phyloP scores from a whole-genome alignment of 2,113 vertebrate genomes.

The Plectropomus leopardus region DNA sequence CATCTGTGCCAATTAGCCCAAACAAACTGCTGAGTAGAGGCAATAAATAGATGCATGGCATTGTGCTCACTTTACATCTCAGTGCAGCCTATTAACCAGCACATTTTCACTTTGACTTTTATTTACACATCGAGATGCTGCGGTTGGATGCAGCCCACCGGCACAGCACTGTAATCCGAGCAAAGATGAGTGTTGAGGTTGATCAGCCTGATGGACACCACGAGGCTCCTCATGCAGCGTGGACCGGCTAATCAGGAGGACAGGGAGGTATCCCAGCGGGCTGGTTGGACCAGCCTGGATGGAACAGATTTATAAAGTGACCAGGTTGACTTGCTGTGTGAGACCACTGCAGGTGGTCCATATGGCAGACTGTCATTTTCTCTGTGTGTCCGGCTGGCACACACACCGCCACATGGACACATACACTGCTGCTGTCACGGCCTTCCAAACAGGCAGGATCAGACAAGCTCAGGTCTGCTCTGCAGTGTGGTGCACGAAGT shows the following conservation, averaged over 20 bases:
- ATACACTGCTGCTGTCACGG: neutral
- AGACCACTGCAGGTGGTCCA: slow-evolving; percentile 70
- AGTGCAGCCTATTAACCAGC: slow-evolving; percentile 33
- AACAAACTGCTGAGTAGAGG: slow-evolving; percentile 63
- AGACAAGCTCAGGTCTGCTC: slow-evolving; percentile 18
- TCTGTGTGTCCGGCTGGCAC: slow-evolving; percentile 44
- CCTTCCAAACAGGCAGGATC: slow-evolving; percentile 4
- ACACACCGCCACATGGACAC: neutral
- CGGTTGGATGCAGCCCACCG: slow-evolving; percentile 46
- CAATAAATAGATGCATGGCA: slow-evolving; percentile 51
- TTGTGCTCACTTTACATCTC: slow-evolving; percentile 42
- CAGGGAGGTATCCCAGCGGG: slow-evolving; percentile 54
- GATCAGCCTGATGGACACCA: slow-evolving; percentile 45
- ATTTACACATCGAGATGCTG: slow-evolving; percentile 33
- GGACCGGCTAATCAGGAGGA: slow-evolving; percentile 65
- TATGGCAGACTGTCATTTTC: slow-evolving; percentile 72
- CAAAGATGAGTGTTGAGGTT: slow-evolving; percentile 42
- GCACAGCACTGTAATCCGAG: slow-evolving; percentile 31
- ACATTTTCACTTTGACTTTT: slow-evolving; percentile 35
- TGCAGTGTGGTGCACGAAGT: neutral
- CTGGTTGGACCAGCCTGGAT: slow-evolving; percentile 58
- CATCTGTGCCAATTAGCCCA: slow-evolving; percentile 65
- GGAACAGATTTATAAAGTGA: slow-evolving; percentile 71
- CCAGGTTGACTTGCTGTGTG: slow-evolving; percentile 69
- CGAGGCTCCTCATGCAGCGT: slow-evolving; percentile 39